Conservation (phyloP, 2,113 vertebrate genomes). For the Etheostoma cragini region DNA sequence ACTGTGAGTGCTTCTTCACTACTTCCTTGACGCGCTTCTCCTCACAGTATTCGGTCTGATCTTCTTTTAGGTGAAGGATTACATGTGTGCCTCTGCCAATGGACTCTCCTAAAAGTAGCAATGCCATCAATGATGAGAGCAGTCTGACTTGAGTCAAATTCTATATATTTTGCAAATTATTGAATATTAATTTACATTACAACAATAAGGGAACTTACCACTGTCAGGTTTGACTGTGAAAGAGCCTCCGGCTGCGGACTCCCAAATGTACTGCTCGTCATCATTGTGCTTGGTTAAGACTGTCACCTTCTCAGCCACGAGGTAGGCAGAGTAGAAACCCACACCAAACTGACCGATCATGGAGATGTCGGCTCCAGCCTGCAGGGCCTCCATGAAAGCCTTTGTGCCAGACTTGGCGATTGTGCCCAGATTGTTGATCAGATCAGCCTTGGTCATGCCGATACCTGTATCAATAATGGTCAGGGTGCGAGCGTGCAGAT, state of each 20-base stretch:
- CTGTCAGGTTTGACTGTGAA: slow-evolving; percentile 83
- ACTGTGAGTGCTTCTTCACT: slow-evolving; percentile 89
- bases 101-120: slow-evolving; percentile 67
- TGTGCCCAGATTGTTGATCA: slow-evolving; percentile 89
- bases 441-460: slow-evolving; percentile 88
- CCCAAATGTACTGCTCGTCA: slow-evolving; percentile 88
- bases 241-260: slow-evolving; percentile 87
- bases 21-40: slow-evolving; percentile 87
- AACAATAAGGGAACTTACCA: slow-evolving; percentile 51
- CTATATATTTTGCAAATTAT: neutral
- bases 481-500: slow-evolving; percentile 79
- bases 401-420: slow-evolving; percentile 89
- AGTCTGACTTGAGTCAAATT: neutral
- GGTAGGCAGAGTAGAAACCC: slow-evolving; percentile 87
- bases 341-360: slow-evolving; percentile 89
- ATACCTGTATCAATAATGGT: slow-evolving; percentile 85
- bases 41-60: slow-evolving; percentile 87
- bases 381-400: slow-evolving; percentile 88
- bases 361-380: slow-evolving; percentile 87
- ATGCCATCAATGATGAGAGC: slow-evolving; percentile 8
- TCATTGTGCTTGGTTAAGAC: slow-evolving; percentile 88
- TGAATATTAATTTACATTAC: neutral
- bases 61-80: slow-evolving; percentile 86
- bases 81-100: slow-evolving; percentile 86
- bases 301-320: slow-evolving; percentile 86